Evolutionary conservation across 2,888 invertebrate genomes (phyloP).

Genomic region (Drosophila greeni): DNA sequence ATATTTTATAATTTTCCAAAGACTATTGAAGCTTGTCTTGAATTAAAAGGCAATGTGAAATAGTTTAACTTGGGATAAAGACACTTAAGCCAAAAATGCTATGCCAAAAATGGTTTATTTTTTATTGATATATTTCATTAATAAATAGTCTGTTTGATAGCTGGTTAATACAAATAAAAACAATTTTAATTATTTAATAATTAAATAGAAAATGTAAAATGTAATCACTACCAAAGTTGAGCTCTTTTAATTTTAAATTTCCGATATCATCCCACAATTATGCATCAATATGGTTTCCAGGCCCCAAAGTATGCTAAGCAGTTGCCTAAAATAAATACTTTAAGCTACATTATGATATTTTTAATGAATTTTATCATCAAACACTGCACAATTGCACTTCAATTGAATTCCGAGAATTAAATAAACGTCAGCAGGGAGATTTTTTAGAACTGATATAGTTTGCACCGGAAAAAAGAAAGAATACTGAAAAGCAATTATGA

Average conservation of each 20-base stretch:
- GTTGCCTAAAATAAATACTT: not conserved
- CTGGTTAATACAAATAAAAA: not conserved
- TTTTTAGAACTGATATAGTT: constrained; percentile 1
- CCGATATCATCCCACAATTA: constrained; percentile 5
- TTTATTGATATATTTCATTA: no score
- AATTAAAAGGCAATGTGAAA: not conserved
- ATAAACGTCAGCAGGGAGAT: not conserved
- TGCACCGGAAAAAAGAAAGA: not conserved
- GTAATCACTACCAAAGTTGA: no score
- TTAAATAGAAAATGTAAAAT: not conserved
- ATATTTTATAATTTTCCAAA: no score
- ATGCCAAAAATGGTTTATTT: no score
- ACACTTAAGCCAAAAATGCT: not conserved
- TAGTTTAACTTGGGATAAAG: not conserved
- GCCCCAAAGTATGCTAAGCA: constrained; percentile 27
- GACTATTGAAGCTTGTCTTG: not conserved
- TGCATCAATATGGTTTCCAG: not conserved
- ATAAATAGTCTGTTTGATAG: no score
- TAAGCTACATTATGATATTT: not conserved
- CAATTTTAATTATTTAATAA: no score
- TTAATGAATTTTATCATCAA: not conserved
- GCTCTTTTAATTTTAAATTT: not conserved
- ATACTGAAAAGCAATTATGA: not conserved
- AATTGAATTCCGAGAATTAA: constrained; percentile 2
- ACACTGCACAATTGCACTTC: not conserved